Percentiles rank a stretch among this genome's conserved stretches.
Evolutionary conservation across 2,113 vertebrate genomes (phyloP).

Genomic region (Heptranchias perlo): DNA sequence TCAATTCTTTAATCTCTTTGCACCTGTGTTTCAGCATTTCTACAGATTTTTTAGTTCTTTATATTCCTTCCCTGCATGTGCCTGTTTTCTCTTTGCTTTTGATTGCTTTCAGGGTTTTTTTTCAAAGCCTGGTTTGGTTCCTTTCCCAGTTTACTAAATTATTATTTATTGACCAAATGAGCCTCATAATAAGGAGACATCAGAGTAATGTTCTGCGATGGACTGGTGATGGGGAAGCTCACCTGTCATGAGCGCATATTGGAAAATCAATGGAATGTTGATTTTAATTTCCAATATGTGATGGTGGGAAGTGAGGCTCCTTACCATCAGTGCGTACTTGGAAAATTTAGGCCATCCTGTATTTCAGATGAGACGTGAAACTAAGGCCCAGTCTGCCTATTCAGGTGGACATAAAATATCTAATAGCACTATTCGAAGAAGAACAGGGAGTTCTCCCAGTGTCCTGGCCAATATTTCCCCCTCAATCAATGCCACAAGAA

Average conservation of each 20-base stretch:
- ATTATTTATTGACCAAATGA: not conserved
- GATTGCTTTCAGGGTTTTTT: not conserved
- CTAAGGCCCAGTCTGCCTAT: not conserved
- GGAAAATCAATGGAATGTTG: not conserved
- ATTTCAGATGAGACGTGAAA: not conserved
- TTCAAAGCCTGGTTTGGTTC: not conserved
- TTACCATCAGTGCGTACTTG: not conserved
- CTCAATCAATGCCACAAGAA: not conserved
- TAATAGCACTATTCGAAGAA: not conserved
- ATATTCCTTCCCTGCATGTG: not conserved
- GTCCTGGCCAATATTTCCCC: too few species aligned
- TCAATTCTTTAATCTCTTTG: conserved; percentile 11
- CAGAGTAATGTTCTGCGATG: not conserved
- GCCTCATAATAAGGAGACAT: not conserved
- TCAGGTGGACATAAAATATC: not conserved
- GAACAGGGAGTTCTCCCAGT: not conserved
- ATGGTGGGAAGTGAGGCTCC: not conserved
- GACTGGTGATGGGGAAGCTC: not conserved
- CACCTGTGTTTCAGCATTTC: too few species aligned
- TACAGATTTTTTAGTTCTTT: not conserved
- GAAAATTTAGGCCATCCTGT: not conserved
- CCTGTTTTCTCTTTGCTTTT: not conserved
- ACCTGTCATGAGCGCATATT: not conserved
- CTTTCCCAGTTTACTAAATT: not conserved
- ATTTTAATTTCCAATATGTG: not conserved